Evolutionary conservation across 2,113 vertebrate species (phyloP), one percentile per base, ranked within the genome.

Genomic region (Petrocephalus microphthalmus): DNA sequence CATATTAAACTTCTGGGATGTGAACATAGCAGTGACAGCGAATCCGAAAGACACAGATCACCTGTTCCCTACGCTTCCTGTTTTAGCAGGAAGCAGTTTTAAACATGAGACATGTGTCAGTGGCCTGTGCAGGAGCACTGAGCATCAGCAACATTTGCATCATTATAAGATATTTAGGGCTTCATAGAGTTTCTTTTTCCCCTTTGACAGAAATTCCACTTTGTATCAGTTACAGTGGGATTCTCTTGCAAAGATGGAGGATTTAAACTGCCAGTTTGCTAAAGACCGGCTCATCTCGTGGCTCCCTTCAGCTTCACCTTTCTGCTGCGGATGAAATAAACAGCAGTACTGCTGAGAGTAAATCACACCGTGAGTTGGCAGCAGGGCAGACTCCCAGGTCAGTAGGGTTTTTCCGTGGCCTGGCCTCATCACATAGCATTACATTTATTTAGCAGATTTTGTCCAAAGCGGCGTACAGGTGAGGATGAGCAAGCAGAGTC

Each of bases 201-300:
- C 17, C 29, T 6, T 19, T 37, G 13, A 74, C 5, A 37, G 13
- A 33, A 33, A 74, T 74, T 74, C 5, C 67, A 19, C 42, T 78
- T 42, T 78, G 71, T 74, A 37, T 74, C 67, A 37, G 67, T 78
- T 74, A 74, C 71, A 7, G 71, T 42, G 17, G 29, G 71, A 42
- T 78, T 78, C 71, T 42, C 33, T 7, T 19, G 1, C 71, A 42
- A 33, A 37, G 33, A 42, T 17, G 33, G 71, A 20, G 33, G 67
- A 78, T 78, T 78, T 78, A 78, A 78, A 42, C 71, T 78, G 71
- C 5, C 71, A 74, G 67, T 74, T 78, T 33, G 71, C 71, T 42
- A 42, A 42, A 78, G 33, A 42, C 13, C 5, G 33, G 71, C 33
- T 78, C 33, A 78, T 78, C 71, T 42, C 17, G 33, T 5, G 5